phyloP scores from a whole-genome alignment of 2,113 vertebrate genomes.

The Misgurnus anguillicaudatus region DNA sequence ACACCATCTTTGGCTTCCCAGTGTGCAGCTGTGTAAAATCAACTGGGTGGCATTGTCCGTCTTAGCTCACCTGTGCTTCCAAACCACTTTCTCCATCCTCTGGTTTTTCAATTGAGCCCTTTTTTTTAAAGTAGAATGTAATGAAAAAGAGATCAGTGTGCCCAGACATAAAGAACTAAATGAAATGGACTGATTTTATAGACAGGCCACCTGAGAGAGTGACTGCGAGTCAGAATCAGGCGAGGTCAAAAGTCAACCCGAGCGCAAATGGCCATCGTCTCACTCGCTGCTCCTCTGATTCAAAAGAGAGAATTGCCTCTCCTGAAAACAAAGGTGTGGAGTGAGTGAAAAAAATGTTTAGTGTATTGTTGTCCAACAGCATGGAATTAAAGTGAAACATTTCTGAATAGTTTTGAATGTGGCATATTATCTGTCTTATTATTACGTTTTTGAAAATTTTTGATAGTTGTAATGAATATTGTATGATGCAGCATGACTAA shows the following conservation, averaged over 20 bases:
- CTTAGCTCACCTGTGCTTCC: not conserved
- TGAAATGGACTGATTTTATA: slow-evolving; percentile 45
- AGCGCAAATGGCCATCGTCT: slow-evolving; percentile 14
- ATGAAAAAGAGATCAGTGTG: slow-evolving; percentile 45
- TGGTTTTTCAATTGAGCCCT: slow-evolving; percentile 37
- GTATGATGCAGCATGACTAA: no score
- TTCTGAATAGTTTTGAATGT: not conserved
- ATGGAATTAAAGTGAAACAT: not conserved
- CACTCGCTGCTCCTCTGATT: not conserved
- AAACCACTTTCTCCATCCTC: not conserved
- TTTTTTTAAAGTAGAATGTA: slow-evolving; percentile 39
- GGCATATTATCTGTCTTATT: no score
- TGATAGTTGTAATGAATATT: not conserved
- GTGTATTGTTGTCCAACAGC: not conserved
- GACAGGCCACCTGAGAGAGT: slow-evolving; percentile 25
- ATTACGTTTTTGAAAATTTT: not conserved
- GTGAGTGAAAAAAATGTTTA: not conserved
- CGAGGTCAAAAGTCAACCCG: slow-evolving; percentile 28
- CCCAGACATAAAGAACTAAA: slow-evolving; percentile 38
- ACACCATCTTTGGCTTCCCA: not conserved
- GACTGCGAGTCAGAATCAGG: slow-evolving; percentile 21
- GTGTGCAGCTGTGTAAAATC: not conserved
- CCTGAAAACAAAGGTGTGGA: not conserved
- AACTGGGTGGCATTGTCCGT: slow-evolving; percentile 3
- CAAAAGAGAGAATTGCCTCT: slow-evolving; percentile 23